Conservation (phyloP, 2,797 vertebrate genomes). For the Sebastes oblongus region DNA sequence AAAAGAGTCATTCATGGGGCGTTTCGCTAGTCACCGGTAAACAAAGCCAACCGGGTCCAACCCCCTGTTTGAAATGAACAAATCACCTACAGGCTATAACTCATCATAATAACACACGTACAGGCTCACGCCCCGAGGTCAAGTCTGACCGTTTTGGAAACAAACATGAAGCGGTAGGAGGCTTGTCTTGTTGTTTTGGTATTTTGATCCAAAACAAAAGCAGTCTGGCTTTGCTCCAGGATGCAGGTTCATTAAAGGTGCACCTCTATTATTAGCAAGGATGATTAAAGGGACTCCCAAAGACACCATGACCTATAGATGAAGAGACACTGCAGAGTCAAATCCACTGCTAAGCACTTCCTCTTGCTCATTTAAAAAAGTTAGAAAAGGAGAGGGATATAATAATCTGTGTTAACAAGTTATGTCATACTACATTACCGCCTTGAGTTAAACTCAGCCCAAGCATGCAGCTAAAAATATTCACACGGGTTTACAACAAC, state of each 20-base stretch:
- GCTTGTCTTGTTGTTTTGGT: neutral
- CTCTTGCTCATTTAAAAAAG: neutral
- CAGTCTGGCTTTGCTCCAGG: neutral
- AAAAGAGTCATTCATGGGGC: too few species aligned
- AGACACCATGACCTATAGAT: slow-evolving; percentile 16
- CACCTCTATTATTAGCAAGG: neutral
- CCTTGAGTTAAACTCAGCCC: slow-evolving; percentile 11
- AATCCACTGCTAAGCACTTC: neutral
- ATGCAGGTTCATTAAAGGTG: slow-evolving; percentile 35
- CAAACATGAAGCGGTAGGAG: neutral
- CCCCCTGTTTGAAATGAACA: too few species aligned
- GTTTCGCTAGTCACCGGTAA: too few species aligned
- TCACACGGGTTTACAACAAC: slow-evolving; percentile 11
- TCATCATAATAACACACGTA: neutral
- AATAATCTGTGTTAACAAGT: slow-evolving; percentile 20
- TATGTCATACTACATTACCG: slow-evolving; percentile 10
- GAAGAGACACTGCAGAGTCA: neutral
- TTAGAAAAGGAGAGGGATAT: neutral
- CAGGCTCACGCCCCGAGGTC: neutral
- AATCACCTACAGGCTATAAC: neutral
- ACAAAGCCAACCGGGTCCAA: too few species aligned
- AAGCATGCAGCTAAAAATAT: slow-evolving; percentile 16
- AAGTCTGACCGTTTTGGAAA: neutral
- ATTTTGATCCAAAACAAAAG: neutral
- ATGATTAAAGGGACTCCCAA: neutral